Base-by-base conservation (phyloP, 35 echinoderm and acorn worm genomes). In the Holothuria glaberrima region DNA sequence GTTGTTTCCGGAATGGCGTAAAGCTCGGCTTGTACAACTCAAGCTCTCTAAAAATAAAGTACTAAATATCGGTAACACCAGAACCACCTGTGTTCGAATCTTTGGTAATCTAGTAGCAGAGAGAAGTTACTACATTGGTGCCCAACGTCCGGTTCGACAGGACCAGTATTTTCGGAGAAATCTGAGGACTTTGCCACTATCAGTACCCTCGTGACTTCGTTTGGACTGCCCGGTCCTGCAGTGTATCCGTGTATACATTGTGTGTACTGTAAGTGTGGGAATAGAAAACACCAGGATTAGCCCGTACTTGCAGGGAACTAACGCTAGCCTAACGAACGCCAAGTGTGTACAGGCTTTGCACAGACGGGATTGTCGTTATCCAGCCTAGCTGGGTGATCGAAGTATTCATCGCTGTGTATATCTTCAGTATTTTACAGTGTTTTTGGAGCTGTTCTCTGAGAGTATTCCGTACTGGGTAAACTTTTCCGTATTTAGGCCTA, bases 331-430 rank as follows among this genome's bases (percentile, higher is more conserved):
- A 41, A 41, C 36, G 36, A 41, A 41, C 21, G 71, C 29, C 71
- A 75, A 75, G 71, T 75, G 71, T 75, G 71, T 75, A 28, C 71
- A 75, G 12, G 30, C 71, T 75, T 75, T 75, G 71, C 71, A 75
- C 21, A 75, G 71, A 75, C 71, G 71, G 71, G 29, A 75, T 75
- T 75, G 71, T 30, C 71, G 36, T 0, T 75, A 75, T 75, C 71
- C 71, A 75, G 71, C 36, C 71, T 4, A 75, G 12, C 71, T 75
- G 71, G 71, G 27, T 75, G 71, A 4, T 26, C 3, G 71, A 45
- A 75, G 36, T 75, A 0, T 75, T 30, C 71, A 75, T 75, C 71
- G 0, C 71, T 12, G 45, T 78, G 74, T 78, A 48, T 21, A 19
- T 44, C 22, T 46, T 25, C 74, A 78, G 30, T 0, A 0, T 30